Evolutionary conservation across 2,888 invertebrate genomes (phyloP).

Genomic region (Ichneumoninae sp.): DNA sequence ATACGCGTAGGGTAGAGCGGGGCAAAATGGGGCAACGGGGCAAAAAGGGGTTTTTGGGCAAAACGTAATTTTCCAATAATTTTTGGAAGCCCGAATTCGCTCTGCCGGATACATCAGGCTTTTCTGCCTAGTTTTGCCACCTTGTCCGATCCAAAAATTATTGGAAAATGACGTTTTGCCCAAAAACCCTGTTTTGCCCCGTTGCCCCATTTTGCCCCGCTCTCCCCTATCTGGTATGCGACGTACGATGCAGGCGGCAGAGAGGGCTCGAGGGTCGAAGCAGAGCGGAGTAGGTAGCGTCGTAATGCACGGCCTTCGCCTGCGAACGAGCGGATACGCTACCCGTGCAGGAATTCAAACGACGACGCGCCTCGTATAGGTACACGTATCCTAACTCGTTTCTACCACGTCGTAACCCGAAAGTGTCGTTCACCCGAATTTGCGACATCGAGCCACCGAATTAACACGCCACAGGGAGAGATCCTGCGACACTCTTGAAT

Average conservation of each 20-base stretch:
- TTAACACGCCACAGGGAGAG: constrained; percentile 31
- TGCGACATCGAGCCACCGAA: constrained; percentile 27
- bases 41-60: no score
- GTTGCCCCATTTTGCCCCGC: no score
- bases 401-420: background rate
- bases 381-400: constrained; percentile 19
- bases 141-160: no score
- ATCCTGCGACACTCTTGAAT: background rate
- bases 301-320: constrained; percentile 39
- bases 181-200: no score
- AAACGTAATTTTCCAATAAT: no score
- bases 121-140: no score
- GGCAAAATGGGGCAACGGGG: no score
- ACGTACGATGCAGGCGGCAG: background rate
- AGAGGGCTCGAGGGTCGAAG: background rate
- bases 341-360: constrained; percentile 59
- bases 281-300: constrained; percentile 10
- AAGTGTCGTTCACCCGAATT: constrained; percentile 49
- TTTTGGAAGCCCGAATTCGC: no score
- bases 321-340: constrained; percentile 58
- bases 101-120: no score
- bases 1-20: background rate
- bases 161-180: no score
- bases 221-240: background rate
- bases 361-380: constrained; percentile 37